Conservation (phyloP, 2,797 vertebrate genomes). For the Acanthurus leucopareius region DNA sequence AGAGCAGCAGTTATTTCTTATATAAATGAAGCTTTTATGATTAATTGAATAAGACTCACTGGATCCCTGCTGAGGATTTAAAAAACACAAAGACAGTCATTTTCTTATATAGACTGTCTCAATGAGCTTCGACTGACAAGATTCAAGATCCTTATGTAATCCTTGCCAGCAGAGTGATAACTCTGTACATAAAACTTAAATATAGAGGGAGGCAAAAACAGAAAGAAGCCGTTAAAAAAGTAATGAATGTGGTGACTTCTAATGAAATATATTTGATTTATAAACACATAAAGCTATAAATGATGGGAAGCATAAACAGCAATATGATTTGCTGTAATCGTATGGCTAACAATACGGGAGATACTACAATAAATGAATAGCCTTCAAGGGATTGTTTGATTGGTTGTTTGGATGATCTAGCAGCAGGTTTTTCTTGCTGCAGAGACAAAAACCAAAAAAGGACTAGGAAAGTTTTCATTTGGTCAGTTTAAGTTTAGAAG, state of each 20-base stretch:
- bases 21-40: slow-evolving; percentile 48
- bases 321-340: not conserved
- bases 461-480: not conserved
- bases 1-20: not conserved
- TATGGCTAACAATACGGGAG: too few relatives aligned
- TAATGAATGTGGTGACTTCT: not conserved
- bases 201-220: not conserved
- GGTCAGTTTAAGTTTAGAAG: not conserved
- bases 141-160: not conserved
- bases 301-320: slow-evolving; percentile 1
- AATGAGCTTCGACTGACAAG: not conserved
- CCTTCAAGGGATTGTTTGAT: not conserved
- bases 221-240: not conserved
- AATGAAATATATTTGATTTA: not conserved
- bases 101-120: not conserved
- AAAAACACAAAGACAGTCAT: slow-evolving; percentile 6
- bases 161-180: not conserved
- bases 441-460: not conserved
- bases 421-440: not conserved
- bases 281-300: not conserved
- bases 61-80: slow-evolving; percentile 40
- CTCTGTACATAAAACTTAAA: not conserved
- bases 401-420: not conserved
- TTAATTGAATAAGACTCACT: slow-evolving; percentile 50
- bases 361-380: not conserved